Base-by-base conservation (phyloP, 2,113 vertebrate genomes). In the Chrysemys picta region DNA sequence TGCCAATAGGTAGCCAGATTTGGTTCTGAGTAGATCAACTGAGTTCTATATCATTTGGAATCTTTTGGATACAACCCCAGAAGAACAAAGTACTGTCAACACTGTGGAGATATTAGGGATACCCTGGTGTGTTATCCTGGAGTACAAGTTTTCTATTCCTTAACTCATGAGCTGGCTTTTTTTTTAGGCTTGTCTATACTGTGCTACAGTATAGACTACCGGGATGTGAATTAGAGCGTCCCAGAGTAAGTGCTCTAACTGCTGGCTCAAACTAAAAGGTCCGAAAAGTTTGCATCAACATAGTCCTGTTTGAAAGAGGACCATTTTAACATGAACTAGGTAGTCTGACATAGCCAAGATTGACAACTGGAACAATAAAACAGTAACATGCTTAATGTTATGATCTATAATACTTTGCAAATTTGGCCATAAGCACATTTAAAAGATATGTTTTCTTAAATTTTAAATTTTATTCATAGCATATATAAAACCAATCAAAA, bases 371-470 rank as follows among this genome's bases (percentile, higher is more conserved):
- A 35, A 65, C 13, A 69, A 62, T 62, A 31, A 62, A 62, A 62
- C 29, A 62, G 17, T 19, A n/a, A 69, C 65, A 69, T n/a, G 65
- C 16, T 69, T 69, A n/a, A 65, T 16, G 29, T 65, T 65, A 65
- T 69, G 35, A 69, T 38, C 35, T 62, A 29, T 29, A 35, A 62
- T 62, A 62, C 87, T 72, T 19, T 85, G 31, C 19, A 35, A 9
- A 2, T 65, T 89, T 13, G 13, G 21, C 7, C 6, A 22, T 1
- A 7, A 19, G 2, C 9, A 31, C 25, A 59, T 62, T 81, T 85
- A 17, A 5, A 1, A 81, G 9, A 29, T 42, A 4, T 5, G 5
- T 54, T 17, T 4, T 69, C 45, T 76, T 80, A 1, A 8, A 14
- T 78, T 93, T 83, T 17, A 45, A 76, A 45, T 45, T 45, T 5